Conservation (phyloP, 1,140 invertebrate genomes). For the Drosophila pallidifrons region DNA sequence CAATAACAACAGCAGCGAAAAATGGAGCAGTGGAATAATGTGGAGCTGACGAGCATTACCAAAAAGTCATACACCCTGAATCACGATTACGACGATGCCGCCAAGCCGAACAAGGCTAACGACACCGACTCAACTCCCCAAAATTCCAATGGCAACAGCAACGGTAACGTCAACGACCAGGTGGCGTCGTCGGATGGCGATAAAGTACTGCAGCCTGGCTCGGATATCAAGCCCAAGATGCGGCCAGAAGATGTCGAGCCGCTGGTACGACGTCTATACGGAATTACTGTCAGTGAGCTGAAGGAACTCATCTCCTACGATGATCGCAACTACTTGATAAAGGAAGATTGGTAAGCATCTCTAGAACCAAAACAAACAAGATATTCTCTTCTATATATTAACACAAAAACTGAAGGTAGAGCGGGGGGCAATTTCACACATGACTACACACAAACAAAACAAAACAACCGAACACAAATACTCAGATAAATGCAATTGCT, state of each 20-base stretch:
- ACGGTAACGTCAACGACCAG: conserved; percentile 14
- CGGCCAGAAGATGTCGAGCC: conserved; percentile 86
- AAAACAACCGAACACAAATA: conserved; percentile 2
- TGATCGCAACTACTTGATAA: conserved; percentile 91
- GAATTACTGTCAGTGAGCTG: conserved; percentile 88
- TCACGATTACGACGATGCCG: conserved; percentile 70
- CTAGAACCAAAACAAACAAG: not conserved
- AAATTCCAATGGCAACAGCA: conserved; percentile 29
- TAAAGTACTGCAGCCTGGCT: conserved; percentile 86
- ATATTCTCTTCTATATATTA: not conserved
- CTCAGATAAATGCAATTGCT: conserved; percentile 8
- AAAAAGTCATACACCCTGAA: conserved; percentile 81
- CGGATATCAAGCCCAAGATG: conserved; percentile 88
- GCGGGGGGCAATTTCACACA: not conserved
- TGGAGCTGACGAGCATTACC: conserved; percentile 76
- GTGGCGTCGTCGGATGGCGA: conserved; percentile 19
- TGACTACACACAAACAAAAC: conserved; percentile 11
- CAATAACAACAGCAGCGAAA: conserved; percentile 21
- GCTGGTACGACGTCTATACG: conserved; percentile 89
- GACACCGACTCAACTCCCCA: conserved; percentile 1
- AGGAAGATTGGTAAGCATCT: conserved; percentile 76
- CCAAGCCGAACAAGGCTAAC: conserved; percentile 56
- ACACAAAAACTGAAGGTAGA: not conserved
- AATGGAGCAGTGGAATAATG: conserved; percentile 84
- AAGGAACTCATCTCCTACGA: conserved; percentile 92